Conservation (phyloP, 2,888 invertebrate species). For the Cheilosia variabilis region DNA sequence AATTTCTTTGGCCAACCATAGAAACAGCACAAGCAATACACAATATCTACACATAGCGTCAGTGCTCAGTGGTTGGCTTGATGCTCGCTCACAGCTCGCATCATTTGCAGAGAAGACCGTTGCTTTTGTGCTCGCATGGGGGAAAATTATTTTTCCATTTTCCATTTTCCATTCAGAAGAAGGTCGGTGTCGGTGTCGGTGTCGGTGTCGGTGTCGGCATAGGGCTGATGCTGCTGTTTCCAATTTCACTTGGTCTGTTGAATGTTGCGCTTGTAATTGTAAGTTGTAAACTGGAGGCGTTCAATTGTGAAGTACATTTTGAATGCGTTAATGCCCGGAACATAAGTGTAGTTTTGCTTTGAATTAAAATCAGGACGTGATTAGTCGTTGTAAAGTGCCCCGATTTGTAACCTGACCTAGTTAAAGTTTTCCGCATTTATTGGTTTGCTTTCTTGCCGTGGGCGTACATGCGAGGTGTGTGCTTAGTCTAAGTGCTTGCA, state of each 20-base stretch:
- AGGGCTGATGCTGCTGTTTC: conserved; percentile 52
- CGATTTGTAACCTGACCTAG: not conserved
- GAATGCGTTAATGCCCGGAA: conserved; percentile 55
- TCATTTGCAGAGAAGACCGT: conserved; percentile 51
- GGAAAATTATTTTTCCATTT: conserved; percentile 73
- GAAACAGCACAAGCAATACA: conserved; percentile 22
- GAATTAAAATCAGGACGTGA: conserved; percentile 37
- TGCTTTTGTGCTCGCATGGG: conserved; percentile 61
- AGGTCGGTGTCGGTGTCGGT: conserved; percentile 6
- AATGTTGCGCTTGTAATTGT: conserved; percentile 50
- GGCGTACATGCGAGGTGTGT: too few relatives aligned
- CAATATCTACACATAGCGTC: not conserved
- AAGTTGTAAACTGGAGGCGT: conserved; percentile 59
- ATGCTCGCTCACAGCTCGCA: conserved; percentile 45
- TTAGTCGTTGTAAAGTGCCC: conserved; percentile 11
- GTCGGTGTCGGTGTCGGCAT: not conserved
- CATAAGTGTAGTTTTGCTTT: conserved; percentile 43
- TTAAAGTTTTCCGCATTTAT: not conserved
- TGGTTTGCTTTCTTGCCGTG: not conserved
- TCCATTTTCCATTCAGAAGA: conserved; percentile 55
- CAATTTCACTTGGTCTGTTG: conserved; percentile 64
- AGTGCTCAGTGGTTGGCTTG: conserved; percentile 24
- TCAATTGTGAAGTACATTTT: conserved; percentile 66
- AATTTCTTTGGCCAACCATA: conserved; percentile 57
- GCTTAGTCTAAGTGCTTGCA: too few relatives aligned